These are phyloP conservation scores for Monopterus albus DNA, from an alignment of 2,113 vertebrate genomes.

Conservation along the genomic window DNA sequence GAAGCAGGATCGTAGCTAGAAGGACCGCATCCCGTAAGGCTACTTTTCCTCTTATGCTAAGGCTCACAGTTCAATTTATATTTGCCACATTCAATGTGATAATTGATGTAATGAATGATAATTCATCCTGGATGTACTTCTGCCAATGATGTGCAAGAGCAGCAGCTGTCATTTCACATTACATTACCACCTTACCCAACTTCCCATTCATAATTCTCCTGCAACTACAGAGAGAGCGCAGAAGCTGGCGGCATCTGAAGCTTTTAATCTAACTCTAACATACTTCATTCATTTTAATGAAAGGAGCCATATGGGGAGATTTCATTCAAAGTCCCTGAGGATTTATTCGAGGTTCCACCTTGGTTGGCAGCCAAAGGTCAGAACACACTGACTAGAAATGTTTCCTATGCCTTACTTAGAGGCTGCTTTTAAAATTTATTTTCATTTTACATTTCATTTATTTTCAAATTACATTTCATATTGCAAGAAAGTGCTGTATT, in stretches of 20 bases:
- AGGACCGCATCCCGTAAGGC: slow-evolving; percentile 34
- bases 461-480: slow-evolving; percentile 37
- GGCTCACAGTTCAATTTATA: slow-evolving; percentile 52
- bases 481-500: slow-evolving; percentile 16
- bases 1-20: slow-evolving; percentile 34
- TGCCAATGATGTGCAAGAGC: slow-evolving; percentile 48
- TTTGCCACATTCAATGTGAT: slow-evolving; percentile 51
- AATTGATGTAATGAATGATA: slow-evolving; percentile 57
- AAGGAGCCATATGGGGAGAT: slow-evolving; percentile 70
- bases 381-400: slow-evolving; percentile 39
- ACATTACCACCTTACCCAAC: slow-evolving; percentile 64
- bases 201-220: slow-evolving; percentile 42
- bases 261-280: slow-evolving; percentile 75
- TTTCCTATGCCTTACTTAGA: slow-evolving; percentile 13
- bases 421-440: slow-evolving; percentile 35
- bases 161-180: slow-evolving; percentile 70
- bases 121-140: slow-evolving; percentile 46
- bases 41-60: slow-evolving; percentile 63
- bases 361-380: slow-evolving; percentile 73
- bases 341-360: slow-evolving; percentile 58
- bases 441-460: slow-evolving; percentile 37
- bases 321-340: slow-evolving; percentile 52
- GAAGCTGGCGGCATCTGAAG: slow-evolving; percentile 66
- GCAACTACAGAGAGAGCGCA: slow-evolving; percentile 46
- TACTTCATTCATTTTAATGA: slow-evolving; percentile 75